Evolutionary conservation across 2,797 vertebrate genomes (phyloP), one percentile per base, ranked within the genome.

Genomic region (Sphaeramia orbicularis): DNA sequence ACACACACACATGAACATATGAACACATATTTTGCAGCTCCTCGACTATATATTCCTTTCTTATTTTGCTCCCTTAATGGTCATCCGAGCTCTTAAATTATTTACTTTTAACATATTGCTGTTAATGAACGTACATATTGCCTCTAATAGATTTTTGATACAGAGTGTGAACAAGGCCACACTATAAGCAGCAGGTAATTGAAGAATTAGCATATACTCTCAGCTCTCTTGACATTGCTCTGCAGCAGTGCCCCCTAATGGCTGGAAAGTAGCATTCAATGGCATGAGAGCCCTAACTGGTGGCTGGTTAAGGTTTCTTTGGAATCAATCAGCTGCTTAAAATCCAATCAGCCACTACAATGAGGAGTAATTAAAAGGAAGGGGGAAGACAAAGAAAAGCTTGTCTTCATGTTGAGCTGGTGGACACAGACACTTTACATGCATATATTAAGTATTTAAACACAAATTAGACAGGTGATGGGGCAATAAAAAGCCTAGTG

Each of bases 171-270:
- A 62, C 81, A 75, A 83, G 85, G 73, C 70, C 81, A 54, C 58
- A 51, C 75, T 51, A 61, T 74, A 72, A 81, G 79, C 48, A 57
- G 77, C 72, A 80, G 76, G 69, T 89, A 87, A 89, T 84, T 86
- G 78, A 64, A 57, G 76, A 86, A 86, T 90, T 87, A 66, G 74
- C 71, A 68, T 60, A 75, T 63, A 43, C 8, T 30, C 58, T 37
- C 8, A 53, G n/a, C n/a, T n/a, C n/a, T n/a, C n/a, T 57, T 51
- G 61, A 54, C 80, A 56, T 38, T 27, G 61, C 60, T 88, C 74
- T 71, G 71, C 78, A 72, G 81, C 78, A 78, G 66, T 74, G 85
- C 71, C 84, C 72, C 65, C 86, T 80, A 61, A 73, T 69, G 87
- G 74, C 55, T 47, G 74, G n/a, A n/a, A n/a, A n/a, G n/a, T n/a